Conservation (phyloP, 2,797 vertebrate genomes). For the Brachymystax lenok region DNA sequence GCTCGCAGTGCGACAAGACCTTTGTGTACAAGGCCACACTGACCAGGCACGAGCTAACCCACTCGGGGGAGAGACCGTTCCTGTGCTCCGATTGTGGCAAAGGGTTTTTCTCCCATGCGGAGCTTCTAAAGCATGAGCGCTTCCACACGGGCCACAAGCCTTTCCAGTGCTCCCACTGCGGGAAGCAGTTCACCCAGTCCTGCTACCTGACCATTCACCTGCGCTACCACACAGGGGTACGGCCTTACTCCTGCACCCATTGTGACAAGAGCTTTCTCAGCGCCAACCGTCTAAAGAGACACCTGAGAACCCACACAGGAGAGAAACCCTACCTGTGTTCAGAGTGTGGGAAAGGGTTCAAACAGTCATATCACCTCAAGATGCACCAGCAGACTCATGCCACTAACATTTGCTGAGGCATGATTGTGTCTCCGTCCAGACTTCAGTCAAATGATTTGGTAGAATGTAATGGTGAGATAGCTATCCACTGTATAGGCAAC, state of each 20-base stretch:
- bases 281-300: constrained; percentile 73
- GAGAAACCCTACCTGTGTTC: constrained; percentile 69
- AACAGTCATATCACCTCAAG: constrained; percentile 74
- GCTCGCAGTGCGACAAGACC: constrained; percentile 73
- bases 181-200: constrained; percentile 75
- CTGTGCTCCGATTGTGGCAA: constrained; percentile 77
- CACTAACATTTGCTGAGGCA: constrained; percentile 4
- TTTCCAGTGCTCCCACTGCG: constrained; percentile 72
- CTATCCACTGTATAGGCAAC: not conserved
- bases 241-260: constrained; percentile 68
- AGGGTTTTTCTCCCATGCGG: constrained; percentile 72
- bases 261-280: constrained; percentile 78
- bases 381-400: constrained; percentile 69
- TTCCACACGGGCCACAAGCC: constrained; percentile 78
- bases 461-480: not conserved
- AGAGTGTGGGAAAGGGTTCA: constrained; percentile 70
- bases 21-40: constrained; percentile 75
- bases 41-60: constrained; percentile 71
- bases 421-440: not conserved
- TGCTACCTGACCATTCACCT: constrained; percentile 77
- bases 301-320: constrained; percentile 71
- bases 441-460: not conserved
- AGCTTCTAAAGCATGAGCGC: constrained; percentile 75
- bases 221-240: constrained; percentile 72
- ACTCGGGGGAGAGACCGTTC: constrained; percentile 73